These are phyloP conservation scores for Helicoverpa armigera DNA, from an alignment of 1,140 invertebrate species.

Conservation along the genomic window DNA sequence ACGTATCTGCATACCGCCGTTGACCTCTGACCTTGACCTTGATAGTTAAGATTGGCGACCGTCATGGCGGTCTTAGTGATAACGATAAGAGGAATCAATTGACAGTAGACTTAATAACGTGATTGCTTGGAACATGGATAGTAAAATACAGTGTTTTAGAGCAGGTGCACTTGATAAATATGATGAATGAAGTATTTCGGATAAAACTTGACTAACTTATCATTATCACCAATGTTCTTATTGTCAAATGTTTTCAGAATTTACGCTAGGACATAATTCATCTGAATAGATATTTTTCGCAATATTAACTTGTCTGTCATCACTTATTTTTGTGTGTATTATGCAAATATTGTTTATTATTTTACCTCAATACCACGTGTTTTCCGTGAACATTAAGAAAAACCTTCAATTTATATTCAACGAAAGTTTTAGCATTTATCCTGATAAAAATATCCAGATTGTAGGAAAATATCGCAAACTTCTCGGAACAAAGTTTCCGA, in stretches of 20 bases:
- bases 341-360: too few relatives aligned
- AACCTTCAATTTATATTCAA: too few relatives aligned
- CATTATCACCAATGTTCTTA: too few relatives aligned
- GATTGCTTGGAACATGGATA: background rate
- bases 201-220: background rate
- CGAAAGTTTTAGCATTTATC: too few relatives aligned
- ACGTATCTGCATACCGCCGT: constrained; percentile 13
- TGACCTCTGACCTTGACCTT: constrained; percentile 12
- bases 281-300: too few relatives aligned
- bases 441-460: too few relatives aligned
- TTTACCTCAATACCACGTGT: too few relatives aligned
- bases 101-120: background rate
- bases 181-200: background rate
- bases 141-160: background rate
- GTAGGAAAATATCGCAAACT: background rate
- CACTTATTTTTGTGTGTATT: too few relatives aligned
- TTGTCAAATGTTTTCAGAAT: too few relatives aligned
- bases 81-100: constrained; percentile 18
- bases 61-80: background rate
- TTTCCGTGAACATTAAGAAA: too few relatives aligned
- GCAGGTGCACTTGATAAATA: background rate
- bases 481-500: background rate
- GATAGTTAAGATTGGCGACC: constrained; percentile 13
- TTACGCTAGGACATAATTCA: too few relatives aligned
- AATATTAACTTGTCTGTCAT: too few relatives aligned